Base-by-base conservation (phyloP, 2,888 invertebrate species). In the Eupithecia inturbata region DNA sequence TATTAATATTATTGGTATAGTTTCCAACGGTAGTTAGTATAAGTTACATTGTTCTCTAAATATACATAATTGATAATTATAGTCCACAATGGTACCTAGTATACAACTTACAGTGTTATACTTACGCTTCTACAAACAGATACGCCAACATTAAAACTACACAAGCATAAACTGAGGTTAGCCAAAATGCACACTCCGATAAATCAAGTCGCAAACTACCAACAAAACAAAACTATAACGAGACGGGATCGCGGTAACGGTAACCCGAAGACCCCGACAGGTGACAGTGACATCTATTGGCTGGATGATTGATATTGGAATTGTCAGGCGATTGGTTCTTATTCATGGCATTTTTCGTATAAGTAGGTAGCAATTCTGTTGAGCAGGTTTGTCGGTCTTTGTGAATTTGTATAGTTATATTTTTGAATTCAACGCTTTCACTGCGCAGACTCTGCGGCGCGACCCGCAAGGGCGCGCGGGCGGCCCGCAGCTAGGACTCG, bases 271-370 rank as follows among this genome's bases (percentile, higher is more conserved):
- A 80, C 82, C 78, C 77, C 78, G 83, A 82, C 82, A 82, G 80
- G 83, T 83, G 88, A 88, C 89, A 84, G 83, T 83, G 88, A 88
- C 89, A 84, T 83, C 82, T 84, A 89, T 88, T 87, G 87, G 85
- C 79, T 68, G 71, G 73, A 84, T 88, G 89, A 89, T 88, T 84
- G 88, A 89, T 88, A 82, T 75, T 77, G 78, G 75, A 76, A 79
- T 79, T 81, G 84, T 76, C 78, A 79, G 78, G 75, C 80, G 78
- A 81, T 81, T 76, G 77, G 74, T 72, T 68, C 76, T 73, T 64
- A 74, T 78, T 70, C 71, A 60, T 70, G 57, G 70, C 63, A 71
- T 74, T 53, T 76, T 72, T 63, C 45, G 28, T 57, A 67, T 45
- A n/a, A n/a, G n/a, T 19, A 31, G 3, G 9, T 19, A 39, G 3